Base-by-base conservation (phyloP, 2,888 invertebrate species). In the Drosophila helvetica region DNA sequence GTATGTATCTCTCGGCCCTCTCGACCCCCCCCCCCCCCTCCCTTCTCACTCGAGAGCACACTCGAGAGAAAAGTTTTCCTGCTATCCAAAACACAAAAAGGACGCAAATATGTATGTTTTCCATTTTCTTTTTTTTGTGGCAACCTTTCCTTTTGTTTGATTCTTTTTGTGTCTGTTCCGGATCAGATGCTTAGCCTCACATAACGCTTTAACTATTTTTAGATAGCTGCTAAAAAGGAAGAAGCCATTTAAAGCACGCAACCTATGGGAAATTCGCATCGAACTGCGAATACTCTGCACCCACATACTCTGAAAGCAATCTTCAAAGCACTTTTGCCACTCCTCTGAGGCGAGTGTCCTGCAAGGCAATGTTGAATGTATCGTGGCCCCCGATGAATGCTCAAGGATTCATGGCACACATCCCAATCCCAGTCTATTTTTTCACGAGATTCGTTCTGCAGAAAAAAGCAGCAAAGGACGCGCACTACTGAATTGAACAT, bases 31-130 rank as follows among this genome's bases (percentile, higher is more conserved):
- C 30, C 43, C 43, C 9, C 50, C 17, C 0, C 12, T 7, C 17
- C 0, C 12, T 7, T 4, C 22, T 5, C 27, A 45, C 27, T 17
- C n/a, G n/a, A n/a, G 18, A 18, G 63, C 30, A 33, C 45, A 51
- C 61, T 61, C 43, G 50, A 51, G 61, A 38, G 25, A 66, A 55
- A 66, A 66, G 48, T 55, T 50, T 66, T 65, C 65, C 48, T 65
- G 22, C 45, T 64, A 4, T 25, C 8, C 30, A 47, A 18, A 22
- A 64, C 33, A 50, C 43, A 48, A 30, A 17, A 54, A 65, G 38
- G 15, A 15, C 15, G 6, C 15, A 15, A 38, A 15, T 2, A 38
- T 10, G 1, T 38, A 15, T 2, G 30, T 18, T 45, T 18, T 19
- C 38, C 18, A 27, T 6, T 43, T 3, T 19, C 3, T 19, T 3